Evolutionary conservation across 2,888 invertebrate species (phyloP), one percentile per base, ranked within the genome.

Genomic region (Dendrolimus pini): DNA sequence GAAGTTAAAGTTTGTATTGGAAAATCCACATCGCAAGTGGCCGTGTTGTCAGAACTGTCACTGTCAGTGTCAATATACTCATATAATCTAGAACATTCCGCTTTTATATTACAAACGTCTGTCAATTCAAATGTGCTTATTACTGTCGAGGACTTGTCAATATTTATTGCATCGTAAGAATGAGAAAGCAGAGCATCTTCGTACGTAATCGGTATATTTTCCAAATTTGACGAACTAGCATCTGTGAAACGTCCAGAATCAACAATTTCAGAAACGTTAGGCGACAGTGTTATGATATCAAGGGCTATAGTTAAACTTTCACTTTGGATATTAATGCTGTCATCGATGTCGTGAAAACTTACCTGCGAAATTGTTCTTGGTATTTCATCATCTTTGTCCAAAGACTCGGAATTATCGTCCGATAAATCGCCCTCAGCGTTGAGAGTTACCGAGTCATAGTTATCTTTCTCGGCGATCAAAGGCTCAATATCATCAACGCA

Each of bases 191-290:
- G 70, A 69, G 89, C 89, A 63, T 90, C 89, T 64, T 84, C 81
- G 68, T 74, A 84, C 52, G 72, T 67, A 30, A 79, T 68, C 54
- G 76, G 75, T 52, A 77, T 71, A 6, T 72, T 68, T 64, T 83
- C 83, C 58, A 82, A 70, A 65, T 83, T 77, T 59, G 87, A 87
- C 52, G 84, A 82, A 60, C 78, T 83, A 52, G 85, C 82, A 61
- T 89, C 87, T 0, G 89, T 89, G 65, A 80, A 89, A 47, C 81
- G 85, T 61, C 89, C 89, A 9, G 88, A 89, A 63, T 90, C 89
- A 13, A 74, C 82, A 18, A 84, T 65, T 62, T 90, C 89, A 1
- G 89, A 88, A 47, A 76, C 66, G 64, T 83, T 84, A 2, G 84
- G 74, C 1, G 86, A 86, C 54, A 81, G 59, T 41, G 78, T 77